Evolutionary conservation across 1,140 invertebrate species (phyloP), one percentile per base, ranked within the genome.

Genomic region (Drosophila parabipectinata): DNA sequence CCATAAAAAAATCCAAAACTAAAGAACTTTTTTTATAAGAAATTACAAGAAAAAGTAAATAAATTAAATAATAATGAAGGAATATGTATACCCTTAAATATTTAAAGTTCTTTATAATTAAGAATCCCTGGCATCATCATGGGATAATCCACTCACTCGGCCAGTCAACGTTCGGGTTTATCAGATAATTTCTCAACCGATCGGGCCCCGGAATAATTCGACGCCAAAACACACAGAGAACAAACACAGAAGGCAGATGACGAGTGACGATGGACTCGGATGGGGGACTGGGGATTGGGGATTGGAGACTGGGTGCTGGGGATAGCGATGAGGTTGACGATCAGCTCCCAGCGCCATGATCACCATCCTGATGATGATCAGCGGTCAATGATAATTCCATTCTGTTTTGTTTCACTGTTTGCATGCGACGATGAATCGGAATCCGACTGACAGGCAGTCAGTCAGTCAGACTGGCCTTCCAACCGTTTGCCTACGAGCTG

Each of bases 341-440:
- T 72, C 15, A 39, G n/a, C 21, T 61, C 62, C 37, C 15, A 64
- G 53, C 10, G 60, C 30, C 15, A 63, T 72, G 48, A 66, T 72
- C 21, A 21, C 21, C 21, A 21, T 21, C 15, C 64, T 67, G 32
- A 66, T 72, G 14, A 56, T 64, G 56, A 75, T 76, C 61, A 73
- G 47, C 66, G 74, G 64, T 75, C 82, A 78, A 74, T 63, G 77
- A 76, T 83, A 76, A 83, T 83, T 74, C 37, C 67, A 69, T 50
- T 71, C 56, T 26, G 64, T 69, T 71, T 71, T 58, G 63, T 77
- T 82, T 73, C 67, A 48, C 61, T 55, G 75, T 83, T 83, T 82
- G 79, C 79, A 83, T 79, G 72, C 39, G 66, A 66, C 50, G 48
- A 54, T 37, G 48, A 64, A 63, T 72, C 72, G 79, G 63, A 69